Conservation (phyloP, 2,888 invertebrate genomes). For the Slavum lentiscoides region DNA sequence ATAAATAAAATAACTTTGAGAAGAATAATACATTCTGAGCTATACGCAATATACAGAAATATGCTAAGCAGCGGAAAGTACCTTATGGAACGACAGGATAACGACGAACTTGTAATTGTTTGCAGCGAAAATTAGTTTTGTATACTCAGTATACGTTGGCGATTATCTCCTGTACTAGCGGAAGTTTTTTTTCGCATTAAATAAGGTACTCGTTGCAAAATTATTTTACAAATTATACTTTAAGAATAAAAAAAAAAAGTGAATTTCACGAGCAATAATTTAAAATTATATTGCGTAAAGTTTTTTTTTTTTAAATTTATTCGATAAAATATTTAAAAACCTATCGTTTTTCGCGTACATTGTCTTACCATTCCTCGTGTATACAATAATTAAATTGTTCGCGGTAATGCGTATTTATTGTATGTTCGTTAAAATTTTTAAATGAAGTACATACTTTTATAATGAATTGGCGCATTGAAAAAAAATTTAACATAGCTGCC, state of each 20-base stretch:
- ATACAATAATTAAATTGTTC: too few species aligned
- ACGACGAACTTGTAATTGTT: conserved; percentile 18
- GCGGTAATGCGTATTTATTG: background rate
- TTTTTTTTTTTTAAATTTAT: too few species aligned
- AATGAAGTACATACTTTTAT: background rate
- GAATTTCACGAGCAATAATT: background rate
- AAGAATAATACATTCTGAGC: too few species aligned
- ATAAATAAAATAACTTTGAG: too few species aligned
- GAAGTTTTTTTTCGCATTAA: background rate
- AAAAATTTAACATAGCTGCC: background rate
- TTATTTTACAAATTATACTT: conserved; percentile 5
- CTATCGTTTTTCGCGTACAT: too few species aligned
- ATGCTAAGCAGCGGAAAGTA: conserved; percentile 7
- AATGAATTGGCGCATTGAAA: background rate
- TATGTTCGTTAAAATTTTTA: conserved; percentile 11
- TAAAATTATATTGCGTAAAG: background rate
- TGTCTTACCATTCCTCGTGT: too few species aligned
- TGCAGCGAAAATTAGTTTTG: conserved; percentile 24
- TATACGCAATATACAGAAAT: background rate
- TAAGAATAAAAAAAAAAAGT: background rate
- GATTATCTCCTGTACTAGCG: background rate
- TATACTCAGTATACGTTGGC: background rate
- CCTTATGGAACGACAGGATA: background rate
- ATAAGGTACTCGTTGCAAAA: background rate
- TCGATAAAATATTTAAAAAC: too few species aligned